phyloP scores from a whole-genome alignment of 2,797 vertebrate genomes.

The Odontamblyopus lacepedii region DNA sequence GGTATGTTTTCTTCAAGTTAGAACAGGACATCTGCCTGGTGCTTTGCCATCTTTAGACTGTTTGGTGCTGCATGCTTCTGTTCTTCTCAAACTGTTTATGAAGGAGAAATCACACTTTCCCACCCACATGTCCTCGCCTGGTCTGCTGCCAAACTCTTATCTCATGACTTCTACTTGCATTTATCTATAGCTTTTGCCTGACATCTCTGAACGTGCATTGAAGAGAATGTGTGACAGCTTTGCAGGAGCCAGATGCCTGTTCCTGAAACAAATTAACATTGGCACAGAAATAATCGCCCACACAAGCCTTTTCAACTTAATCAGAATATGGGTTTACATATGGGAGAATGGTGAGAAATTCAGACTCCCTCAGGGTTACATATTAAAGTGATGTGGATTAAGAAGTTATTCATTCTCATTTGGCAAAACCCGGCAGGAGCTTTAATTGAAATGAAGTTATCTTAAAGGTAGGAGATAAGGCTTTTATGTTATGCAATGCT shows the following conservation, averaged over 20 bases:
- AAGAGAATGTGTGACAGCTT: constrained; percentile 29
- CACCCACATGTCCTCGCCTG: constrained; percentile 18
- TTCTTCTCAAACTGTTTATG: constrained; percentile 21
- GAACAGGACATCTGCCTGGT: constrained; percentile 8
- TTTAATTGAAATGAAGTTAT: constrained; percentile 6
- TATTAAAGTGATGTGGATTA: constrained; percentile 2
- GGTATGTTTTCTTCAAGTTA: constrained; percentile 15
- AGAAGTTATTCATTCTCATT: constrained; percentile 18
- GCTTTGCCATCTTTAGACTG: constrained; percentile 6
- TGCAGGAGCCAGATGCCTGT: constrained; percentile 24
- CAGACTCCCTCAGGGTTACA: constrained; percentile 15
- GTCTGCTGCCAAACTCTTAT: constrained; percentile 20
- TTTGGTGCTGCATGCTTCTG: constrained; percentile 3
- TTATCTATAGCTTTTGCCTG: constrained; percentile 20
- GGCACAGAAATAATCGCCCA: constrained; percentile 33
- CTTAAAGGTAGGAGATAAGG: neutral
- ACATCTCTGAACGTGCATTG: constrained; percentile 18
- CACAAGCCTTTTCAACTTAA: constrained; percentile 27
- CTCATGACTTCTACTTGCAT: constrained; percentile 24
- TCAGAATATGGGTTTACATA: constrained; percentile 40
- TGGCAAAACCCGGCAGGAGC: neutral
- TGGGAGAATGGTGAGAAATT: constrained; percentile 41
- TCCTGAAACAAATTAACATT: constrained; percentile 39
- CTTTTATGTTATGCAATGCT: neutral
- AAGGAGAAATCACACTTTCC: constrained; percentile 18